Evolutionary conservation across 2,888 invertebrate species (phyloP), one percentile per base, ranked within the genome.

Genomic region (Melieria crassipennis): DNA sequence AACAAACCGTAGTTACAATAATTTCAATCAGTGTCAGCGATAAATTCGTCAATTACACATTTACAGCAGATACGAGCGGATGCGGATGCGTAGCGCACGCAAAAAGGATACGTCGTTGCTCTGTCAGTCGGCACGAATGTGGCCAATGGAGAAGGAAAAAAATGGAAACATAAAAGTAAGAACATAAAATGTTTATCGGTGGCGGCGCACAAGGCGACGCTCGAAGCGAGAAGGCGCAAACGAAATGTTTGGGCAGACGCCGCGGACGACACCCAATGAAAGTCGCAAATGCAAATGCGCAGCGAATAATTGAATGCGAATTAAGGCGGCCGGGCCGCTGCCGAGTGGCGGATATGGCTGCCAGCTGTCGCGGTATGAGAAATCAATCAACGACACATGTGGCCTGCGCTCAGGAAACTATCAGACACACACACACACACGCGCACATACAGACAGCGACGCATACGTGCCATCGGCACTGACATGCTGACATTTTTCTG

Each of bases 91-190:
- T 2, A 30, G 30, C 30, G 30, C 30, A 30, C 30, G 3, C 30
- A 30, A 30, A 30, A 30, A 30, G 30, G 30, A 30, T 30, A 30
- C 30, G 3, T 30, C 30, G 30, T 30, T 30, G 30, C 30, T 30
- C 30, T 30, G 30, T 2, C 30, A 3, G 30, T 30, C 30, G 30
- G 3, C 30, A 2, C 30, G 30, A 30, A 30, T 30, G 30, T 30
- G 30, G 30, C 30, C 75, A 74, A 47, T 55, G 46, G 43, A 46
- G 74, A 76, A 80, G 76, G 78, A 80, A 81, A 79, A 79, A 80
- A 73, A 70, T 75, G 71, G 73, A 75, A 75, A 70, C 78, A 78
- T 73, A 79, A 77, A 69, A 67, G 58, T 68, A 75, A 56, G 6
- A 50, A 52, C 13, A 48, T 61, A 13, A 50, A 11, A 45, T 62